Percentiles rank a stretch among this genome's conserved stretches.
Evolutionary conservation across 23 tunicate species (phyloP).

Genomic region (Clavelina lepadiformis): DNA sequence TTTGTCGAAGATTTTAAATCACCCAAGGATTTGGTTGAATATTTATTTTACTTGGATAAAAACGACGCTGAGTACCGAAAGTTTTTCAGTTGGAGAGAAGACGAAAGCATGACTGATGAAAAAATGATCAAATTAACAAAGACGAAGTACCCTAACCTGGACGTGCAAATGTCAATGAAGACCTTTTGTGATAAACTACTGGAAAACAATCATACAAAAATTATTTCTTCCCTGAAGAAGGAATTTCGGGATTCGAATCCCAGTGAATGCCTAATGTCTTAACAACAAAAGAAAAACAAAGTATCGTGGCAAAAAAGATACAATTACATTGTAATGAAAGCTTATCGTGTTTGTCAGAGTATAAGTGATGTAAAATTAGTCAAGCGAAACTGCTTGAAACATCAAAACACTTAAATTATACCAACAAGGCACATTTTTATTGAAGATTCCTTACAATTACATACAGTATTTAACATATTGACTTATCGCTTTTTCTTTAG

Average conservation of each 20-base stretch:
- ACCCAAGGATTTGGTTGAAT: not conserved
- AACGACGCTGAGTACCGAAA: conserved; percentile 19
- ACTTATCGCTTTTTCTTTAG: too few relatives aligned
- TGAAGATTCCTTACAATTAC: too few relatives aligned
- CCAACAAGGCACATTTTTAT: too few relatives aligned
- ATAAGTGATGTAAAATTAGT: too few relatives aligned
- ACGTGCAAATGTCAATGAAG: not conserved
- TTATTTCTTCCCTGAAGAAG: not conserved
- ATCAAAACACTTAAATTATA: too few relatives aligned
- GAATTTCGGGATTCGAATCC: conserved; percentile 8
- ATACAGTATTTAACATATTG: too few relatives aligned
- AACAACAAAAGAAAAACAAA: too few relatives aligned
- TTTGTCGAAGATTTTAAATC: conserved; percentile 23
- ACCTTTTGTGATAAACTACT: conserved; percentile 1
- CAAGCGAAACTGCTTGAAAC: too few relatives aligned
- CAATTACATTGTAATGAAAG: too few relatives aligned
- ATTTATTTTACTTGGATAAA: not conserved
- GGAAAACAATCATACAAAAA: conserved; percentile 5
- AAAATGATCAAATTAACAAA: conserved; percentile 13
- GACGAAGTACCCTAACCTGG: conserved; percentile 2
- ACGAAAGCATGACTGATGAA: conserved; percentile 19
- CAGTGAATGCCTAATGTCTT: too few relatives aligned
- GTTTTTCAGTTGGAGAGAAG: conserved; percentile 24
- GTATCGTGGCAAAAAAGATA: too few relatives aligned
- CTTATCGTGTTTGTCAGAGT: too few relatives aligned